Evolutionary conservation across 2,888 invertebrate species (phyloP), one percentile per base, ranked within the genome.

Genomic region (Lepidochrysops patricia): DNA sequence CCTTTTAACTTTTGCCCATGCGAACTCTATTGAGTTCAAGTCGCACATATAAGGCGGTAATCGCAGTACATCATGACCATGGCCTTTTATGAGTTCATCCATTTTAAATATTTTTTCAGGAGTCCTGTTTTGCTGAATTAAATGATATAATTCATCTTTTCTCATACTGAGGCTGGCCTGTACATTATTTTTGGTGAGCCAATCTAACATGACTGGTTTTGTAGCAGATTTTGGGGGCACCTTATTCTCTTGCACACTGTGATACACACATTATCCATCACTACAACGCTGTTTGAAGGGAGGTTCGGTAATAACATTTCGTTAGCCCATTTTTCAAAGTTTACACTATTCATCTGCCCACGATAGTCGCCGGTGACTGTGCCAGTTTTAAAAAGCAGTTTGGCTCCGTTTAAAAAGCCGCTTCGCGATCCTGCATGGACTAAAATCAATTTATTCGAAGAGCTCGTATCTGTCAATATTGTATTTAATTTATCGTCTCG

Each of bases 1-100:
- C 59, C 62, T 56, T 50, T 64, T 63, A 6, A 64, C 58, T 52
- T 63, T 61, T n/a, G 59, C 61, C 62, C 63, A 64, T 12, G 61
- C 63, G 32, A 60, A 58, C 60, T 67, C 63, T 50, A 67, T 63
- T n/a, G 64, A 63, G 35, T 65, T 65, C 6, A 65, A 58, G 48
- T 67, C 62, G 43, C 62, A 62, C 61, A 64, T 63, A 58, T 64
- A 65, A 2, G 63, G 64, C 5, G 64, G 61, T 23, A 63, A 19
- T 57, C 61, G 58, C 9, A 62, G 19, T 9, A 65, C 61, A 13
- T 32, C 25, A 35, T 63, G 60, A 12, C 57, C 60, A 15, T 60
- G 58, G 9, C 27, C 35, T 56, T 26, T 57, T 19, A 66, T 54
- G 13, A 58, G 35, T 35, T 64, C 60, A 57, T 61, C 61, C 7